Evolutionary conservation across 2,113 vertebrate species (phyloP), one percentile per base, ranked within the genome.

Genomic region (Uropsilus gracilis): DNA sequence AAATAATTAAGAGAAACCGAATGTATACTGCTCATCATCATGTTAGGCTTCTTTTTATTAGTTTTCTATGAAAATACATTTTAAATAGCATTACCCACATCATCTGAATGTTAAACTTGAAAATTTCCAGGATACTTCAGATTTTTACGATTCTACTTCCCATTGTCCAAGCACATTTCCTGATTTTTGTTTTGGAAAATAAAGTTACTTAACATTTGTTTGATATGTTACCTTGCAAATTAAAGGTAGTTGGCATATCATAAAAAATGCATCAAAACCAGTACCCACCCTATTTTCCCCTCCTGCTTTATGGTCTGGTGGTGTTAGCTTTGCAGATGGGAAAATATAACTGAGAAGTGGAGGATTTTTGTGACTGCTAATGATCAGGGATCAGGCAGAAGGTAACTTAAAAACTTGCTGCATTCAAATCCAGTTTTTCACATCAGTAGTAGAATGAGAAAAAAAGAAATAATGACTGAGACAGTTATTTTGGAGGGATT

Each of bases 61-160:
- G 22, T 77, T 95, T 69, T 69, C 59, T 66, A 39, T 85, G 64
- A 85, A 93, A 80, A 87, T 9, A 66, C 14, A 72, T 69, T 85
- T 28, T 32, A 39, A 26, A 50, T 8, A 66, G 9, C 24, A 32
- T 26, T 39, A 34, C 30, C 20, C 10, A 86, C 83, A 73, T 53
- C 48, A 91, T 63, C 28, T 73, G 86, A 92, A 86, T 46, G 18
- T 82, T 68, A 28, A 72, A 32, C 28, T 91, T 94, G 66, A 78
- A 89, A 64, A 46, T 93, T 82, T 75, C 55, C 3, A 50, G 11
- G 8, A 82, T n/a, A 90, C 71, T 24, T 94, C 24, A 63, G 28
- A 86, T 13, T 96, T 77, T 24, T 24, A 85, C 94, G 94, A 44
- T 72, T 76, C 11, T 71, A 8, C 85, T 86, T 96, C 24, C 22